Base-by-base conservation (phyloP, 2,797 vertebrate genomes). In the Silurus lanzhouensis region DNA sequence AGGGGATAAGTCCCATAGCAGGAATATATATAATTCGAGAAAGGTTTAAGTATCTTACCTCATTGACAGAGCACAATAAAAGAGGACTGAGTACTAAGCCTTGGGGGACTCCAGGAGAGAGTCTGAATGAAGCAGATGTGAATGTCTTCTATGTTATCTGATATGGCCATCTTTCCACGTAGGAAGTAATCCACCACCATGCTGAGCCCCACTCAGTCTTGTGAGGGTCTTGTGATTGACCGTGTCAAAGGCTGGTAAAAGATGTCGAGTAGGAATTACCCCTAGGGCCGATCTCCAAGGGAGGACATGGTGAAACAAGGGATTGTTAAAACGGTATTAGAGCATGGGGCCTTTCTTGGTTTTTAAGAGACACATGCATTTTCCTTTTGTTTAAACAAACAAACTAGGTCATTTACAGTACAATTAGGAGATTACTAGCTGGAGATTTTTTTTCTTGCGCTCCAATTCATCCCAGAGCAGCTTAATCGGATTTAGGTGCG, bases 71-170 rank as follows among this genome's bases (percentile, higher is more conserved):
- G 31, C 19, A 19, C 2, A 84, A 66, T 15, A 38, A 17, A 55
- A 81, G 9, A 55, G 17, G 63, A 55, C 17, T 1, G 25, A 57
- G 46, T 55, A 81, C 79, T 31, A 15, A 68, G 63, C 83, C 74
- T 57, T 58, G 74, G 67, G 48, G 83, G 74, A 84, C 74, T 68
- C 64, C 48, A 46, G 63, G 68, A 44, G 58, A 58, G 74, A 58
- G 31, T 68, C 48, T 84, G 52, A 63, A 78, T 68, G 8, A 64
- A 78, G n/a, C 52, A 58, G 63, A 68, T 84, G 83, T 77, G 19
- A 52, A 60, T 46, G 74, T 44, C 9, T 64, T 58, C 31, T 7
- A 5, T 67, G 63, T 84, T 77, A 84, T 66, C 74, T 78, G 63
- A 67, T 67, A 46, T 22, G 44, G 66, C n/a, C 68, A 25, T 72